Evolutionary conservation across 2,113 vertebrate genomes (phyloP), one percentile per base, ranked within the genome.

Genomic region (Mobula hypostoma): DNA sequence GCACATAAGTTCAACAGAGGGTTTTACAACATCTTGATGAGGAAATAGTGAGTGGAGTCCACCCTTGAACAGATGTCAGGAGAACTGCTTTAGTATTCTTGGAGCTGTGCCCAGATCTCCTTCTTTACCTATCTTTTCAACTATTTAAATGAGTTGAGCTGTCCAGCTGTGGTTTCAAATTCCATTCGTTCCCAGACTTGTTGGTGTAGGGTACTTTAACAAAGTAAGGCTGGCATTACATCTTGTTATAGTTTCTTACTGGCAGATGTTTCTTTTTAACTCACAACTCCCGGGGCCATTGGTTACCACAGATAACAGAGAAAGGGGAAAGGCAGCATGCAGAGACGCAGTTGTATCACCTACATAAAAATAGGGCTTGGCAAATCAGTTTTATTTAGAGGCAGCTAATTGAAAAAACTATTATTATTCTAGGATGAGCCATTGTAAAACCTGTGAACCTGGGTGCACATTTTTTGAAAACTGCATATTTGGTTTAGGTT

Each of bases 41-140:
- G 90, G 90, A 93, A 93, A 93, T 74, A 93, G 90, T 93, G 90
- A 93, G 32, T 97, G 97, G 97, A 97, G 97, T 98, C 97, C 97
- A 97, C 97, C 96, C 97, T 97, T 96, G 97, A 98, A 97, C 98
- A 98, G 98, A 98, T 98, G 98, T 98, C 98, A 95, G 95, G 95
- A 97, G 97, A 96, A 96, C 97, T 97, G 95, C 97, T 98, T 97
- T 98, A 97, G 97, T 97, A 97, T 95, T 97, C 96, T 96, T 98
- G 98, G 98, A 97, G 95, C 48, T 0, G 94, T 95, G 97, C 98
- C 98, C 97, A 97, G 96, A 95, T 96, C 68, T 40, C 90, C 70
- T 70, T 95, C 96, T 97, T 97, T 98, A 98, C 98, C 98, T 98
- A 98, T 98, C 98, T 98, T 97, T 97, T 97, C 97, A 98, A 97